These are phyloP conservation scores for Cacatua alba DNA, from an alignment of 2,113 vertebrate genomes.

Conservation along the genomic window DNA sequence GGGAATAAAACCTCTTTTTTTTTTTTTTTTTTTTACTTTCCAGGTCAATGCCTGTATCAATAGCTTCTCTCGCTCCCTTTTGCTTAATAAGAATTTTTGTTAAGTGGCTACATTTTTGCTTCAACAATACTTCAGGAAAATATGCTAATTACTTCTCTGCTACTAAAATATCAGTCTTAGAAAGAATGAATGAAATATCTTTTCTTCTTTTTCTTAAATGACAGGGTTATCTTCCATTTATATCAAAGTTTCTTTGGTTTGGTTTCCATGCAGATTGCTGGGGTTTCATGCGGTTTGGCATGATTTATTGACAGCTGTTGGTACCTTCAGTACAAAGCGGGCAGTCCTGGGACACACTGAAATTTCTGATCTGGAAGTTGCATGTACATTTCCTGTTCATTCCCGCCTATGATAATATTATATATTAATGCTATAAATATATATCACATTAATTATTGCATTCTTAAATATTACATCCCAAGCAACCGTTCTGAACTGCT, in stretches of 20 bases:
- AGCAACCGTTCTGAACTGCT: not conserved
- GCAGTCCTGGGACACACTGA: not conserved
- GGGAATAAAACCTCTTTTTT: accelerated
- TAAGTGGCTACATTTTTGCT: not conserved
- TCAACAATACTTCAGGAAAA: not conserved
- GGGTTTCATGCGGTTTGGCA: not conserved
- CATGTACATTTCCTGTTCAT: not conserved
- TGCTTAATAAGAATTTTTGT: not conserved
- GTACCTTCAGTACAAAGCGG: not conserved
- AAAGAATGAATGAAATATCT: not conserved
- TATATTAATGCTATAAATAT: not conserved
- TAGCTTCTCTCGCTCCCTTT: not conserved
- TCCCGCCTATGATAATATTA: not conserved
- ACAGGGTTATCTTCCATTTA: not conserved
- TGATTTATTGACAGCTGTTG: not conserved
- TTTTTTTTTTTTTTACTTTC: not conserved
- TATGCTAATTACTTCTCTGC: not conserved
- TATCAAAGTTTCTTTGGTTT: not conserved
- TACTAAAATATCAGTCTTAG: not conserved
- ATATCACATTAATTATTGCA: not conserved
- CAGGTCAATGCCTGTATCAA: not conserved
- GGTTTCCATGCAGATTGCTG: not conserved
- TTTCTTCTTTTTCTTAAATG: not conserved
- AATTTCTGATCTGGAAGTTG: not conserved
- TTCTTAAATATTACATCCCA: not conserved